Conservation (phyloP, 2,113 vertebrate genomes). For the Litocranius walleri region DNA sequence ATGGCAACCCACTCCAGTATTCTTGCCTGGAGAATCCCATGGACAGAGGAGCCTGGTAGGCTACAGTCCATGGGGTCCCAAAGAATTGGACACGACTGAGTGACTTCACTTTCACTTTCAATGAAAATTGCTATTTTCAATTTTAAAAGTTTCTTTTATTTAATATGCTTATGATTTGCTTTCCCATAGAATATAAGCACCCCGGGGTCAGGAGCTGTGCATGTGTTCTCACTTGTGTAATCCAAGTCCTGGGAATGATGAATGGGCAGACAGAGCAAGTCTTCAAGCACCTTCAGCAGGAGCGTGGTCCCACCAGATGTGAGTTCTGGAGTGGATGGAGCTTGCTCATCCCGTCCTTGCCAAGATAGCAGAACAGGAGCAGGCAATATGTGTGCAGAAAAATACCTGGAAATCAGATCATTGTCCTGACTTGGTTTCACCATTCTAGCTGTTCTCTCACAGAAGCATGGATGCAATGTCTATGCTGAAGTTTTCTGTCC, state of each 20-base stretch:
- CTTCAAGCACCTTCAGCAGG: rapidly evolving
- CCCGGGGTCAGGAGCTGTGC: rapidly evolving
- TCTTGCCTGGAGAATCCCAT: no score
- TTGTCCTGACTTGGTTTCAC: neutral
- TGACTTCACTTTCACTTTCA: no score
- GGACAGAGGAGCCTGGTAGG: no score
- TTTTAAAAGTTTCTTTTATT: rapidly evolving
- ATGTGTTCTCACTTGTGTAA: rapidly evolving
- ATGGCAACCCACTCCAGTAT: no score
- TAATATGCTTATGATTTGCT: rapidly evolving
- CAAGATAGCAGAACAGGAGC: no score
- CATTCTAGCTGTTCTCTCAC: rapidly evolving
- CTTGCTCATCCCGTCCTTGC: neutral
- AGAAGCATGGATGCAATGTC: rapidly evolving
- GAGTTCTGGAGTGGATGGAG: rapidly evolving
- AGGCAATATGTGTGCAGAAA: rapidly evolving
- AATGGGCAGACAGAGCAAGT: rapidly evolving
- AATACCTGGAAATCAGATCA: neutral
- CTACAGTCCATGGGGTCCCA: no score
- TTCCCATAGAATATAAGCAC: rapidly evolving
- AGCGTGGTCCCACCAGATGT: rapidly evolving
- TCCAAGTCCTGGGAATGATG: neutral
- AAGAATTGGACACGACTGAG: no score
- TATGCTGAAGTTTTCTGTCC: neutral
- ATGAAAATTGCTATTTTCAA: rapidly evolving